phyloP scores from a whole-genome alignment of 2,888 invertebrate species.

The Xylota segnis region DNA sequence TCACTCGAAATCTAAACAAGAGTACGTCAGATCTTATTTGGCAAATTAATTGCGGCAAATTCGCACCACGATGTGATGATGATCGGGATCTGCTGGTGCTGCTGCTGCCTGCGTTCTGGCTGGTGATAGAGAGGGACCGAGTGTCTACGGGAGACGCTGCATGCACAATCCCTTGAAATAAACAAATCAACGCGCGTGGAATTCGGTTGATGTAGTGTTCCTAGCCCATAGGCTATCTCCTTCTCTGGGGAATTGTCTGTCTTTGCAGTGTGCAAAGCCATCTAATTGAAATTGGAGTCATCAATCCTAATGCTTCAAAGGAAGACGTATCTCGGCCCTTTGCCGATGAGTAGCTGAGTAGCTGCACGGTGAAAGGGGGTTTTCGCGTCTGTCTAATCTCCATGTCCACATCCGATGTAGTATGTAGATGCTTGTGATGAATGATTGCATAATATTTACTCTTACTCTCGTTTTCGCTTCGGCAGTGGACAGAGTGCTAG shows the following conservation, averaged over 20 bases:
- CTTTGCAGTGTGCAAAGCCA: slow-evolving; percentile 24
- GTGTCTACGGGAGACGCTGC: slow-evolving; percentile 1
- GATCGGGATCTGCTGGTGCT: slow-evolving; percentile 52
- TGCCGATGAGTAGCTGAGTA: slow-evolving; percentile 1
- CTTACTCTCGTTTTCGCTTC: slow-evolving; percentile 12
- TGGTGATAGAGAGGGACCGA: background rate
- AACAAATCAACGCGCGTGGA: slow-evolving; percentile 68
- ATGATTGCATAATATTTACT: slow-evolving; percentile 70
- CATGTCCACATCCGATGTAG: slow-evolving; percentile 64
- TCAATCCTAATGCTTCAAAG: slow-evolving; percentile 64
- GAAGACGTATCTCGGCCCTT: slow-evolving; percentile 12
- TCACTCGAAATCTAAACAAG: slow-evolving; percentile 75
- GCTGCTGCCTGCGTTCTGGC: too few species aligned
- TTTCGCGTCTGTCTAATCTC: slow-evolving; percentile 52
- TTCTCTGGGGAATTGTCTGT: slow-evolving; percentile 19
- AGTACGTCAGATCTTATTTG: slow-evolving; percentile 76
- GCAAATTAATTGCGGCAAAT: slow-evolving; percentile 76
- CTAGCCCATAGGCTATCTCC: slow-evolving; percentile 12
- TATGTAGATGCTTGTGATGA: slow-evolving; percentile 46
- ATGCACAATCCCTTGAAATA: slow-evolving; percentile 44
- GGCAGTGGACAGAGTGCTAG: background rate
- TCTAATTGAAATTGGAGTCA: slow-evolving; percentile 66
- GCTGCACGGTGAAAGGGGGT: slow-evolving; percentile 24
- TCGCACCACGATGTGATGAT: slow-evolving; percentile 74
- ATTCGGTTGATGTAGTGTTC: slow-evolving; percentile 38